phyloP scores from a whole-genome alignment of 2,797 vertebrate species.

The Enteromius treurensis region DNA sequence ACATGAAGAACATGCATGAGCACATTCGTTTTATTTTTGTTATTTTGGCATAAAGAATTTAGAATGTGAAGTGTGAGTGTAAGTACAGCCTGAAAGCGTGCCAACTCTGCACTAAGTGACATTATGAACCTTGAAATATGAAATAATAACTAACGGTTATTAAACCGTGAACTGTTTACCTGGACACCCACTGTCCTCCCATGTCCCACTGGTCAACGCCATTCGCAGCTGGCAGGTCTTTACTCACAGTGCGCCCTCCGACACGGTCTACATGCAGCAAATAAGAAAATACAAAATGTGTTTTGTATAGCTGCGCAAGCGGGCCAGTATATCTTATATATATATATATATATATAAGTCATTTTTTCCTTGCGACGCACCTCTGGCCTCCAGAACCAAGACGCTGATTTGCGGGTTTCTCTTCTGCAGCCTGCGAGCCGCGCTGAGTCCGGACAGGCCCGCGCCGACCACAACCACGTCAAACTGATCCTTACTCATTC shows the following conservation, averaged over 20 bases:
- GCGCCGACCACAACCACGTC: slow-evolving; percentile 78
- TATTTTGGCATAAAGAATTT: background rate
- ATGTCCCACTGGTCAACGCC: slow-evolving; percentile 78
- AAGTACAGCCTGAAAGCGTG: background rate
- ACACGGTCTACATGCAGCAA: slow-evolving; percentile 69
- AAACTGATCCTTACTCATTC: slow-evolving; percentile 72
- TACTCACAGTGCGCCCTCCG: slow-evolving; percentile 74
- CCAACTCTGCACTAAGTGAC: background rate
- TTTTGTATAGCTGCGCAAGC: background rate
- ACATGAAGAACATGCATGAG: background rate
- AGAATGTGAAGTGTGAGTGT: background rate
- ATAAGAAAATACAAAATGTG: background rate
- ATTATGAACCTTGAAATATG: background rate
- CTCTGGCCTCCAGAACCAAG: slow-evolving; percentile 77
- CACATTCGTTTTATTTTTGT: background rate
- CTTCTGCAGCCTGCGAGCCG: slow-evolving; percentile 70
- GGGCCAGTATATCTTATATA: background rate
- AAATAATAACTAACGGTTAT: background rate
- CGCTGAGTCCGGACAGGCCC: slow-evolving; percentile 76
- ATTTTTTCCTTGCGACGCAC: slow-evolving; percentile 58
- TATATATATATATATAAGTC: too few species aligned
- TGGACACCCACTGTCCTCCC: slow-evolving; percentile 79
- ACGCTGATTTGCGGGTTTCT: slow-evolving; percentile 66
- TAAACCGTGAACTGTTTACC: slow-evolving; percentile 61
- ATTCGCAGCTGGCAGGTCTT: slow-evolving; percentile 68